Evolutionary conservation across 2,888 invertebrate genomes (phyloP).

Genomic region (Ormyrus rosae): DNA sequence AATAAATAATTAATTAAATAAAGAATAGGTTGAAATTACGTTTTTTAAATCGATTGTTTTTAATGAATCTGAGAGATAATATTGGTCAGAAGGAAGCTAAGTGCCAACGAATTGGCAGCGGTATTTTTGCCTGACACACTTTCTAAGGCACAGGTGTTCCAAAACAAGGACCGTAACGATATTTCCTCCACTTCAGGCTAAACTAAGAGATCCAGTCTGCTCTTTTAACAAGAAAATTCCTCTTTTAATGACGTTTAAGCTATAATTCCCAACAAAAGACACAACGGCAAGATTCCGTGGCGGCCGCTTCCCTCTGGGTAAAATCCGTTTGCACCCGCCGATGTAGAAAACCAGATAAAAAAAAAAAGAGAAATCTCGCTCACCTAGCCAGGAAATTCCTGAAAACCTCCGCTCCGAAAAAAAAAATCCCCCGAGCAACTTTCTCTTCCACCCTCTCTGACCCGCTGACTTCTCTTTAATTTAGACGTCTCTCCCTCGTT

Average conservation of each 20-base stretch:
- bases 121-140: too few species aligned
- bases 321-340: constrained; percentile 24
- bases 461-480: constrained; percentile 15
- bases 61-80: too few species aligned
- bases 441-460: constrained; percentile 10
- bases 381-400: constrained; percentile 3
- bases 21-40: too few species aligned
- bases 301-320: constrained; percentile 20
- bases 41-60: too few species aligned
- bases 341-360: constrained; percentile 22
- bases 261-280: constrained; percentile 1
- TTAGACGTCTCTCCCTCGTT: constrained; percentile 14
- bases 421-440: constrained; percentile 10
- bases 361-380: constrained; percentile 46
- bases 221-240: too few species aligned
- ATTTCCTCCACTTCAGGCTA: too few species aligned
- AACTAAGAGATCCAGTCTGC: too few species aligned
- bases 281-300: background rate
- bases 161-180: too few species aligned
- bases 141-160: too few species aligned
- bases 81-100: too few species aligned
- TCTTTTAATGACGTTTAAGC: background rate
- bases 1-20: too few species aligned
- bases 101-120: too few species aligned
- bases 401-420: background rate